Conservation (phyloP, 2,113 vertebrate species). For the Nyctereutes procyonoides region DNA sequence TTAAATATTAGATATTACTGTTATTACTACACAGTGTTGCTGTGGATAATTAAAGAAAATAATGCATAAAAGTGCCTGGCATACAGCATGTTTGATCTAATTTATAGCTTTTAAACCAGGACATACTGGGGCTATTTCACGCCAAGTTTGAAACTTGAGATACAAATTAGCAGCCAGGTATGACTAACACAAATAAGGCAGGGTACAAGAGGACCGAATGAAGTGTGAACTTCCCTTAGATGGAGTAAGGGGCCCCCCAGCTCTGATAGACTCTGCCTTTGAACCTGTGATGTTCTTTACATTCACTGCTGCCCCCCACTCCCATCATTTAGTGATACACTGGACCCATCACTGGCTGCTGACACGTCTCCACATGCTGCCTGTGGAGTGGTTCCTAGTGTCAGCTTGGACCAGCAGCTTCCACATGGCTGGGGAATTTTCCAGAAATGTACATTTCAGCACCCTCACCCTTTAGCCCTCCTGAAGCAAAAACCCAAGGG, state of each 20-base stretch:
- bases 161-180: not conserved
- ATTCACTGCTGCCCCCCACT: not conserved
- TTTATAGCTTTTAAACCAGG: conserved; percentile 25
- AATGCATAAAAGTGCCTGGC: not conserved
- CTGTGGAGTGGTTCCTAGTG: not conserved
- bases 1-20: not conserved
- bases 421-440: not conserved
- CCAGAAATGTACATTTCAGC: not conserved
- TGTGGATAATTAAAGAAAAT: conserved; percentile 31
- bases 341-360: not conserved
- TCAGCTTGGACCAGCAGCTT: not conserved
- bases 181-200: not conserved
- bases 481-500: not conserved
- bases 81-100: not conserved
- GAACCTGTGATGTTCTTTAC: not conserved
- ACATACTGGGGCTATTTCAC: not conserved
- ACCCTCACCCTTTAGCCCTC: not conserved
- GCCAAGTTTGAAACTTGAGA: conserved; percentile 24
- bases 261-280: not conserved
- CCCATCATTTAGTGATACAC: fast-evolving
- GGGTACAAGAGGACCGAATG: not conserved
- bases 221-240: not conserved
- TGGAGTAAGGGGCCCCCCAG: not conserved
- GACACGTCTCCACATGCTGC: not conserved
- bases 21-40: not conserved